Percentiles rank a stretch among this genome's conserved stretches.
These are phyloP conservation scores for Chamaetylas fuelleborni DNA, from an alignment of 2,113 vertebrate species.

Conservation along the genomic window DNA sequence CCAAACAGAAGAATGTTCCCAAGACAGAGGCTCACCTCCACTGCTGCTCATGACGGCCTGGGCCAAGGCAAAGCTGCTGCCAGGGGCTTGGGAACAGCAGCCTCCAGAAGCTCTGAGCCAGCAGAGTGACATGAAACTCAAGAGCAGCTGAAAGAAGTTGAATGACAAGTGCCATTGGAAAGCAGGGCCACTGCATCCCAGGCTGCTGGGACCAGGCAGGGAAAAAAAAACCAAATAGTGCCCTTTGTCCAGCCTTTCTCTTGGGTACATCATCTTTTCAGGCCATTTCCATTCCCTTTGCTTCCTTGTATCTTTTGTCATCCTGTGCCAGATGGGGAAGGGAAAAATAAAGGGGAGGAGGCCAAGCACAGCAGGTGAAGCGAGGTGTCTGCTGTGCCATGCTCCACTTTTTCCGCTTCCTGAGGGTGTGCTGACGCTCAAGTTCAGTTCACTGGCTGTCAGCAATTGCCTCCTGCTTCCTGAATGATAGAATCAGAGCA, in stretches of 20 bases:
- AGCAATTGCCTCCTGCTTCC: slow-evolving; percentile 49
- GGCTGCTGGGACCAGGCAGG: neutral
- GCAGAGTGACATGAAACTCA: neutral
- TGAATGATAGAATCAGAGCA: slow-evolving; percentile 26
- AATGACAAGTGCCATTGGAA: neutral
- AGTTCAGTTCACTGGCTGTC: neutral
- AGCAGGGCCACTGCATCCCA: neutral
- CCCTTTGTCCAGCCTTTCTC: neutral
- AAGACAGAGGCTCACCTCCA: neutral
- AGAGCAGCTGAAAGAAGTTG: neutral
- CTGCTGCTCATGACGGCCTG: neutral
- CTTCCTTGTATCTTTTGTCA: neutral
- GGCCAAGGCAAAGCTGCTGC: neutral
- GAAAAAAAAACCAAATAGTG: neutral
- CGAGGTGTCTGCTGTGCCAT: slow-evolving; percentile 7
- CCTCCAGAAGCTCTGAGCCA: neutral
- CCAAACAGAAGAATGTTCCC: neutral
- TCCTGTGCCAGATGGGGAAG: slow-evolving; percentile 12
- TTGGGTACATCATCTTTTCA: neutral
- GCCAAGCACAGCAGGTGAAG: slow-evolving; percentile 38
- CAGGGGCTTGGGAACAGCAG: neutral
- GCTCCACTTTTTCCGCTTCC: neutral
- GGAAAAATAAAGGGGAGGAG: neutral
- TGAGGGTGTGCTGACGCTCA: neutral
- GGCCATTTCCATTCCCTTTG: neutral